These are phyloP conservation scores for Agrotis clavis DNA, from an alignment of 2,888 invertebrate species.

Conservation along the genomic window DNA sequence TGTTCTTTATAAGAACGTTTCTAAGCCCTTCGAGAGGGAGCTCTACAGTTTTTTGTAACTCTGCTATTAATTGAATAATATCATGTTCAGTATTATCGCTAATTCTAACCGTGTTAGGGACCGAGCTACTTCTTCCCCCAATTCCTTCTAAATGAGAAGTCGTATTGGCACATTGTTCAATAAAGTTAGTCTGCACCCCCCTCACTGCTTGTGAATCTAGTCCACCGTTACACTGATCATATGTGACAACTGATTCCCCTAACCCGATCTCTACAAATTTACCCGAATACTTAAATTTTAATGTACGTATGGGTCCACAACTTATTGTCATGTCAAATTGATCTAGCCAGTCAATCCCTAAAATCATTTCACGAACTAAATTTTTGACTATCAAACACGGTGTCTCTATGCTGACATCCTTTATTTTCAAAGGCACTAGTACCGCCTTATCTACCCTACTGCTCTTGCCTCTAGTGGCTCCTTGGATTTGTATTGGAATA, in stretches of 20 bases:
- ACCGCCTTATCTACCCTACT: constrained; percentile 1
- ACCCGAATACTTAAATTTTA: background rate
- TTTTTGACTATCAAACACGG: constrained; percentile 8
- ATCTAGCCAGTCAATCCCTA: constrained; percentile 7
- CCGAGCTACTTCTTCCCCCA: no score
- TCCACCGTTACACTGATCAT: background rate
- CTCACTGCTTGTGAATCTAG: background rate
- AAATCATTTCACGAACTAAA: constrained; percentile 9
- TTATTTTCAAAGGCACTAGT: background rate
- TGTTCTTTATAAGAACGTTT: background rate
- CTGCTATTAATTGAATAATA: background rate
- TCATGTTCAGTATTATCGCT: background rate
- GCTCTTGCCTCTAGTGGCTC: background rate
- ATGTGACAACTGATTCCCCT: background rate
- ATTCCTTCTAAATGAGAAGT: no score
- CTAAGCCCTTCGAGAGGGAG: background rate
- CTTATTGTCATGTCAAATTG: background rate
- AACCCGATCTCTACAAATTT: background rate
- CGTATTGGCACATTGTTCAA: background rate
- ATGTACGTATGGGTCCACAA: background rate
- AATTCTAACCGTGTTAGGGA: no score
- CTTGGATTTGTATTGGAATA: constrained; percentile 3
- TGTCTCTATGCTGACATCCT: background rate
- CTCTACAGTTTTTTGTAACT: background rate
- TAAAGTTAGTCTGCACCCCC: background rate